Conservation (phyloP, 2,113 vertebrate genomes). For the Todiramphus chloris region DNA sequence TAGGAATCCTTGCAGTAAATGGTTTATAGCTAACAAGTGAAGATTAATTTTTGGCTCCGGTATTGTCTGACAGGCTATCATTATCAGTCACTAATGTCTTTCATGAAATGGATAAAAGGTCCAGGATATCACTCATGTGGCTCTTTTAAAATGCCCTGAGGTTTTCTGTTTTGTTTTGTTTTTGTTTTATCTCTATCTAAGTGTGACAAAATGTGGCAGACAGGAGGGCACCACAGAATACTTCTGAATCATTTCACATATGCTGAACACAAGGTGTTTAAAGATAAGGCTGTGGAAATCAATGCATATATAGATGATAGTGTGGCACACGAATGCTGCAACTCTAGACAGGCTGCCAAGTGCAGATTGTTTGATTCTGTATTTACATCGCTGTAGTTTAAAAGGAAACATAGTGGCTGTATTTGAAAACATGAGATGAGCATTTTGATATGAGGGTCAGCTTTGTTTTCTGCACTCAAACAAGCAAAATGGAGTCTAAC, state of each 20-base stretch:
- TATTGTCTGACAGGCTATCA: constrained; percentile 23
- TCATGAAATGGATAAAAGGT: constrained; percentile 36
- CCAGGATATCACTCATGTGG: constrained; percentile 34
- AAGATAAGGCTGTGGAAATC: constrained; percentile 22
- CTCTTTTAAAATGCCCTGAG: constrained; percentile 43
- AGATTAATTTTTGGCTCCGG: constrained; percentile 22
- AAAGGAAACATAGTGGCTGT: background rate
- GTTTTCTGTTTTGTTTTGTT: constrained; percentile 6
- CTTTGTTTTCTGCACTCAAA: background rate
- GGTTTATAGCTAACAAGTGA: constrained; percentile 17
- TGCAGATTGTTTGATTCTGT: background rate
- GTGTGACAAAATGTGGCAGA: constrained; percentile 50
- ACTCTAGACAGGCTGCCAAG: background rate
- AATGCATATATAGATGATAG: background rate
- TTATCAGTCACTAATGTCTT: constrained; percentile 38
- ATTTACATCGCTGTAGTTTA: background rate
- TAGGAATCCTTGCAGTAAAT: constrained; percentile 6
- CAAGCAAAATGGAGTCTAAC: background rate
- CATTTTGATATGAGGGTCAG: background rate
- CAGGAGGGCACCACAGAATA: background rate
- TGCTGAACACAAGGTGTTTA: constrained; percentile 46
- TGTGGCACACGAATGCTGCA: background rate
- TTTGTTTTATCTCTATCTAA: constrained; percentile 61
- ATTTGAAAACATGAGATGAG: background rate
- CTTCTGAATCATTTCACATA: constrained; percentile 42